phyloP scores from a whole-genome alignment of 2,113 vertebrate genomes.

The Herpailurus yagouaroundi region DNA sequence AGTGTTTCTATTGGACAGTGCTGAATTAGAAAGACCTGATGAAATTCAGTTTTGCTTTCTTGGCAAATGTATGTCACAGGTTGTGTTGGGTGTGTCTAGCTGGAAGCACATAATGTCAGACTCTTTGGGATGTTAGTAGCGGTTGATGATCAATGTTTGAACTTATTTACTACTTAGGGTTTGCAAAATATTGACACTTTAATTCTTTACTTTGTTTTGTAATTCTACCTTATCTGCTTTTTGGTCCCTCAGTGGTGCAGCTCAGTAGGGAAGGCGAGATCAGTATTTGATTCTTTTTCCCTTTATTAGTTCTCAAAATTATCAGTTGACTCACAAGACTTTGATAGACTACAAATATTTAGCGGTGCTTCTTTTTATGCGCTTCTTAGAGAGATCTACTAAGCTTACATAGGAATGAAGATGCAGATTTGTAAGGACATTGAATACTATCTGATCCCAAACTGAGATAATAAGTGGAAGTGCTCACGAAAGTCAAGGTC shows the following conservation, averaged over 20 bases:
- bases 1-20: neutral
- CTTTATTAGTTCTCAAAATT: conserved; percentile 12
- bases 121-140: neutral
- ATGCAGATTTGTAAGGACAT: neutral
- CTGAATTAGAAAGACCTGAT: neutral
- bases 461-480: neutral
- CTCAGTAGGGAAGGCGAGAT: neutral
- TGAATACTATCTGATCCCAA: neutral
- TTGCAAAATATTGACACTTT: neutral
- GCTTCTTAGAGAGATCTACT: neutral
- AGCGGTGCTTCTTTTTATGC: neutral
- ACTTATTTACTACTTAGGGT: neutral
- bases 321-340: neutral
- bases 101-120: neutral
- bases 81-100: neutral
- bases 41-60: conserved; percentile 32
- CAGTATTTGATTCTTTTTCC: neutral
- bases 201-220: conserved; percentile 14
- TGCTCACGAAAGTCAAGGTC: conserved; percentile 29
- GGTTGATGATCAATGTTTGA: neutral
- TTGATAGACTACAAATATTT: neutral
- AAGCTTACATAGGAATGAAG: neutral
- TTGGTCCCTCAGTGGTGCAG: neutral
- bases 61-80: neutral
- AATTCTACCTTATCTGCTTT: neutral